These are phyloP conservation scores for Spodoptera litura DNA, from an alignment of 1,140 invertebrate genomes.

Conservation along the genomic window DNA sequence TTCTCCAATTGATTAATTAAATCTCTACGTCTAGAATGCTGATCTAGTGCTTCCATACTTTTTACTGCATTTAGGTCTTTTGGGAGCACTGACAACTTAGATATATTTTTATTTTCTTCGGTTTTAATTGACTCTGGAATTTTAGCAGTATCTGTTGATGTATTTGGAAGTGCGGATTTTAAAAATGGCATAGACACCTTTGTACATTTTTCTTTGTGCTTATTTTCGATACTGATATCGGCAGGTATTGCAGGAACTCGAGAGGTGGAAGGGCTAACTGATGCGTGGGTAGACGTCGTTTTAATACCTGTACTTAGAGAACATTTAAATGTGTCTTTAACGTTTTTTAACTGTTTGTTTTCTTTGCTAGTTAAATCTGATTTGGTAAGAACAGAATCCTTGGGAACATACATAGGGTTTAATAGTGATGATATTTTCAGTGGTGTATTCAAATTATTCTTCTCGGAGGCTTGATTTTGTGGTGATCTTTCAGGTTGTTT, in stretches of 20 bases:
- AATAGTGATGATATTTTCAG: conserved; percentile 77
- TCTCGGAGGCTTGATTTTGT: conserved; percentile 28
- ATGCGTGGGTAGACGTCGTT: no score
- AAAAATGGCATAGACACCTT: background rate
- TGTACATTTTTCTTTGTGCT: background rate
- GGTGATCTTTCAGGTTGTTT: background rate
- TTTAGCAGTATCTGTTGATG: background rate
- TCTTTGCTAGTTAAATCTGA: background rate
- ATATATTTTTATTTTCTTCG: background rate
- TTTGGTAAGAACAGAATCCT: conserved; percentile 18
- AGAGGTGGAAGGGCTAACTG: background rate
- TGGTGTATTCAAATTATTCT: conserved; percentile 62
- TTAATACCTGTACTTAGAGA: no score
- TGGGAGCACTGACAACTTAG: background rate
- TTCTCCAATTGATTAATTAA: conserved; percentile 80
- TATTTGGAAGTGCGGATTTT: background rate
- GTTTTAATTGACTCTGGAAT: background rate
- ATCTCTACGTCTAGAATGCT: conserved; percentile 69
- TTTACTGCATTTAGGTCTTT: conserved; percentile 4
- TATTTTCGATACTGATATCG: background rate
- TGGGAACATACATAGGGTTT: conserved; percentile 72
- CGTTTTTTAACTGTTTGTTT: conserved; percentile 8
- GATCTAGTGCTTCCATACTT: conserved; percentile 45
- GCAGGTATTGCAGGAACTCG: background rate
- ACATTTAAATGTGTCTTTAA: background rate